These are phyloP conservation scores for Agrypnus murinus DNA, from an alignment of 2,888 invertebrate species.

Conservation along the genomic window DNA sequence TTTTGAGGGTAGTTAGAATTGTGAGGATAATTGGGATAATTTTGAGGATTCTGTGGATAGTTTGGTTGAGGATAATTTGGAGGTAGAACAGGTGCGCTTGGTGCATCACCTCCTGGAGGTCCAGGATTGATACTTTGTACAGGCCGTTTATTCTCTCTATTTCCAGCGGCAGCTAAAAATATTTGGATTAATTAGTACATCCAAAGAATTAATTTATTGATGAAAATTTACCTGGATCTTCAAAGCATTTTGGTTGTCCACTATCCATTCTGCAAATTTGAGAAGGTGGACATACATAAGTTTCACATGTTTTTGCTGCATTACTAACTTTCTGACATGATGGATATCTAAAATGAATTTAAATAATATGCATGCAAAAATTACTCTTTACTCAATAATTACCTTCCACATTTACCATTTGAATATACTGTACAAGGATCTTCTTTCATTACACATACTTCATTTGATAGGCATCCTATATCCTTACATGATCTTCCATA, in stretches of 20 bases:
- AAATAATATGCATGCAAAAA: no score
- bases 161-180: conserved; percentile 32
- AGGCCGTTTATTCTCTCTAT: conserved; percentile 30
- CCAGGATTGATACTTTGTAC: conserved; percentile 42
- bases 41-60: conserved; percentile 2
- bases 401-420: conserved; percentile 70
- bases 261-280: conserved; percentile 68
- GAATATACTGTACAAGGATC: conserved; percentile 82
- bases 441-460: conserved; percentile 82
- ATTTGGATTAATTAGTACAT: no score
- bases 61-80: conserved; percentile 13
- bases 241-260: conserved; percentile 68
- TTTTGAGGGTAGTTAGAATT: conserved; percentile 24
- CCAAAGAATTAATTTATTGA: no score
- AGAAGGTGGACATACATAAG: conserved; percentile 69
- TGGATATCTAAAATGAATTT: conserved; percentile 64
- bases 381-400: conserved; percentile 45
- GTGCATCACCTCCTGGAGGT: conserved; percentile 29
- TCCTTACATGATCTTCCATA: conserved; percentile 86
- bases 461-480: conserved; percentile 83
- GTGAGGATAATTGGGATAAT: conserved; percentile 27
- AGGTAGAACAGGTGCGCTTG: conserved; percentile 31
- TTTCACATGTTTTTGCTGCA: conserved; percentile 63
- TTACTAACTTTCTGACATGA: conserved; percentile 65
- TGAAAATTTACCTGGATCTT: conserved; percentile 59